Evolutionary conservation across 2,888 invertebrate genomes (phyloP).

Genomic region (Ganaspis brasiliensis): DNA sequence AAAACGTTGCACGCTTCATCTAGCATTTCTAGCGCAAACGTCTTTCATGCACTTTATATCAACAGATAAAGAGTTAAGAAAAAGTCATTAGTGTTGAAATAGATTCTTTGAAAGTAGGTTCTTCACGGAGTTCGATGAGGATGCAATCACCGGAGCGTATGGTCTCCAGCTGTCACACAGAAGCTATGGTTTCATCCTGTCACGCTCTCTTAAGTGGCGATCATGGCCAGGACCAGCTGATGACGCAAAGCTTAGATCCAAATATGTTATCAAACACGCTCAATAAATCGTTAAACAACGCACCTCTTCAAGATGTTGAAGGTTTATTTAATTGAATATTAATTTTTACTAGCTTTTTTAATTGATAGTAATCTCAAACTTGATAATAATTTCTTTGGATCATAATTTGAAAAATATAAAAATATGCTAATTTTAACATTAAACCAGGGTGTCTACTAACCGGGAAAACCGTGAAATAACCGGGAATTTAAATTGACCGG

Average conservation of each 20-base stretch:
- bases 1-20: slow-evolving; percentile 69
- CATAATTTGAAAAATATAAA: too few species aligned
- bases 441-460: too few species aligned
- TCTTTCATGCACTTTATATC: slow-evolving; percentile 37
- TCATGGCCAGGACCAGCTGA: slow-evolving; percentile 78
- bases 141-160: slow-evolving; percentile 88
- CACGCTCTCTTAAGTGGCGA: slow-evolving; percentile 69
- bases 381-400: too few species aligned
- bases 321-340: too few species aligned
- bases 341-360: too few species aligned
- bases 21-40: slow-evolving; percentile 65
- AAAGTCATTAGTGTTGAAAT: slow-evolving; percentile 40
- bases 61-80: slow-evolving; percentile 25
- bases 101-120: slow-evolving; percentile 64
- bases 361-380: too few species aligned
- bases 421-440: too few species aligned
- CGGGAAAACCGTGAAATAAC: too few species aligned
- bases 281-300: slow-evolving; percentile 68
- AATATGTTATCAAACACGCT: slow-evolving; percentile 81
- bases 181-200: slow-evolving; percentile 74
- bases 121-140: slow-evolving; percentile 72
- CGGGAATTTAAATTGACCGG: too few species aligned
- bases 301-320: slow-evolving; percentile 70
- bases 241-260: slow-evolving; percentile 86
- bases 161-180: slow-evolving; percentile 86